Percentiles rank a stretch among this genome's conserved stretches.
These are phyloP conservation scores for Darevskia nairensis DNA, from an alignment of 2,797 vertebrate genomes.

Conservation along the genomic window DNA sequence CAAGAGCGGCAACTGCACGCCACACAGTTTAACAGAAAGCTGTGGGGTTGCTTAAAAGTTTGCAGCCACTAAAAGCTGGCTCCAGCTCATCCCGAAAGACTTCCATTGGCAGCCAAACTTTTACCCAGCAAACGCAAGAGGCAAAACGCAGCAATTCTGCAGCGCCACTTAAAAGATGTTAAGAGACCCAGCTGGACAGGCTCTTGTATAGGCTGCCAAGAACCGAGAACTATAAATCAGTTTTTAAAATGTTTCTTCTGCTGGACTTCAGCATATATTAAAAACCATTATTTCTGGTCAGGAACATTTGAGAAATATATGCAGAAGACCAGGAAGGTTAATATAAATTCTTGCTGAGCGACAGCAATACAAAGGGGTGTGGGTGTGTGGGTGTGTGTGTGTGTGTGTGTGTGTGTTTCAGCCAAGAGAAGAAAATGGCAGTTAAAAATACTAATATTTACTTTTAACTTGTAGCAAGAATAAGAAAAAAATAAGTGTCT, in stretches of 20 bases:
- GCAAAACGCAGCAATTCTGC: constrained; percentile 10
- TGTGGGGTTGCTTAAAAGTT: constrained; percentile 14
- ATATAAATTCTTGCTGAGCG: not conserved
- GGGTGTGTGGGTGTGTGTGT: not conserved
- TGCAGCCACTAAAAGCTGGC: constrained; percentile 17
- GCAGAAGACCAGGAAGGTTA: not conserved
- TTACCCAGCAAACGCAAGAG: not conserved
- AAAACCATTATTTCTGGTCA: constrained; percentile 14
- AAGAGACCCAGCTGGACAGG: constrained; percentile 4
- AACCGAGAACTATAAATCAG: constrained; percentile 9
- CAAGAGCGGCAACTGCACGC: constrained; percentile 30
- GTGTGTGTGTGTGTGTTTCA: not conserved
- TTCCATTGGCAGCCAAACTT: constrained; percentile 36
- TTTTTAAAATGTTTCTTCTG: not conserved
- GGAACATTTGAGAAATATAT: not conserved
- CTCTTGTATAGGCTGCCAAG: not conserved
- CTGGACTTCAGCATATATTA: constrained; percentile 15
- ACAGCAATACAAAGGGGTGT: not conserved
- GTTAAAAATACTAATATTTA: not conserved
- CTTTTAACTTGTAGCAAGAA: not conserved
- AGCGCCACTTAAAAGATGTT: constrained; percentile 1
- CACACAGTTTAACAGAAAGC: constrained; percentile 42
- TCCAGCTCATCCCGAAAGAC: constrained; percentile 23
- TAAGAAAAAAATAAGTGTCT: not conserved
- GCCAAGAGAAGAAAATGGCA: not conserved